phyloP scores from a whole-genome alignment of 2,113 vertebrate species.

The Hemiprocne comata region DNA sequence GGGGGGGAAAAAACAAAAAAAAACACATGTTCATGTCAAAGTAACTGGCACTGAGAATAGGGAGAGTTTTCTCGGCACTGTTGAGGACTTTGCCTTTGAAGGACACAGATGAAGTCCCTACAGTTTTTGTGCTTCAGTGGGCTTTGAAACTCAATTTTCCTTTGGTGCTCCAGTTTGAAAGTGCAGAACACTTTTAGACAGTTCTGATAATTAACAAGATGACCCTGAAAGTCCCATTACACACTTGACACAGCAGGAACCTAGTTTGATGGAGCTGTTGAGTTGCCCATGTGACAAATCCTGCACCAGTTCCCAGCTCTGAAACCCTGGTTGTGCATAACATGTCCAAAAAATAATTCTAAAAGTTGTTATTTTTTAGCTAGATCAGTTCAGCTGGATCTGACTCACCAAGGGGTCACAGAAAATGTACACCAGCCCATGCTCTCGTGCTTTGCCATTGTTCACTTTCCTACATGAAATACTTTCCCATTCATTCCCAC shows the following conservation, averaged over 20 bases:
- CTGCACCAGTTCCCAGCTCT: not conserved
- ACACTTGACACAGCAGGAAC: not conserved
- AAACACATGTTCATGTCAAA: not conserved
- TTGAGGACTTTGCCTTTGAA: not conserved
- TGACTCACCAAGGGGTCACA: conserved; percentile 18
- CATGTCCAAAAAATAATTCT: not conserved
- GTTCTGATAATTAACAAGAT: not conserved
- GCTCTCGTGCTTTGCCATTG: not conserved
- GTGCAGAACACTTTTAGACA: not conserved
- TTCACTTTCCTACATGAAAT: not conserved
- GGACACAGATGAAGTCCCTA: not conserved
- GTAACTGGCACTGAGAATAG: not conserved
- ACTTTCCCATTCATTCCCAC: not conserved
- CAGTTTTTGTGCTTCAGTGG: not conserved
- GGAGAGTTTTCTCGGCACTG: not conserved
- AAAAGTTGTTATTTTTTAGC: not conserved
- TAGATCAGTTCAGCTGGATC: not conserved
- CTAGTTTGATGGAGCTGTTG: not conserved
- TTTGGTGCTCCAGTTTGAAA: not conserved
- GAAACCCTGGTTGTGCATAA: not conserved
- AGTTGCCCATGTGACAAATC: not conserved
- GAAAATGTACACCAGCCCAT: not conserved
- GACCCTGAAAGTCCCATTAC: not conserved
- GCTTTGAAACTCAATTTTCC: not conserved
- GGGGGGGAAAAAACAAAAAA: no score